Conservation (phyloP, 2,797 vertebrate species). For the Rhinella marina region DNA sequence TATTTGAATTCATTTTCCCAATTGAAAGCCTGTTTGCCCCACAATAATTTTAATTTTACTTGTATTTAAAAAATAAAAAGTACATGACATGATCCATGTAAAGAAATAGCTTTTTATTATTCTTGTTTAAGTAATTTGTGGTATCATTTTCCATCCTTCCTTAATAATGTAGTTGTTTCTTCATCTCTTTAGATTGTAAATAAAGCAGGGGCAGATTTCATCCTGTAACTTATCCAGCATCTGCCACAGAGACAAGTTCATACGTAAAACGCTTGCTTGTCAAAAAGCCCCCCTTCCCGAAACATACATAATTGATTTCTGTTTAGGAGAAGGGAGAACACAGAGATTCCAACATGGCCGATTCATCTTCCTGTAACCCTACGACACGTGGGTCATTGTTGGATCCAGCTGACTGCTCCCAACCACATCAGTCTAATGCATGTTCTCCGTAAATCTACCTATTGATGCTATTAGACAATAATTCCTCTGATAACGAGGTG, state of each 20-base stretch:
- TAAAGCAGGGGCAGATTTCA: not conserved
- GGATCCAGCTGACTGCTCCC: too few species aligned
- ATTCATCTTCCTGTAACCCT: not conserved
- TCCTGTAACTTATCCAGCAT: not conserved
- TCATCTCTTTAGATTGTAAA: not conserved
- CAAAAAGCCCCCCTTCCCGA: not conserved
- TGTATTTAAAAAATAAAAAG: constrained; percentile 45
- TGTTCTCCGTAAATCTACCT: too few species aligned
- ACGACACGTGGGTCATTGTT: too few species aligned
- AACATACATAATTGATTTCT: not conserved
- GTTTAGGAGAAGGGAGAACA: not conserved
- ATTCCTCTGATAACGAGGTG: too few species aligned
- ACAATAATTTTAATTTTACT: constrained; percentile 58
- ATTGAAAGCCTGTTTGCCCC: constrained; percentile 61
- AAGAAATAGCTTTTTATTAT: not conserved
- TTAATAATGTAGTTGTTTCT: not conserved
- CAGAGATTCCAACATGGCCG: not conserved
- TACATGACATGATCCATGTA: constrained; percentile 31
- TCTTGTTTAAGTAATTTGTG: constrained; percentile 13
- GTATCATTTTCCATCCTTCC: not conserved
- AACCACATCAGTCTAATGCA: too few species aligned
- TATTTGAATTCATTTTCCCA: constrained; percentile 61
- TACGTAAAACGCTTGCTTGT: not conserved
- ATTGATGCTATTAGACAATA: too few species aligned
- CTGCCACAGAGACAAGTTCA: not conserved